phyloP scores from a whole-genome alignment of 2,797 vertebrate genomes.

The Artibeus jamaicensis region DNA sequence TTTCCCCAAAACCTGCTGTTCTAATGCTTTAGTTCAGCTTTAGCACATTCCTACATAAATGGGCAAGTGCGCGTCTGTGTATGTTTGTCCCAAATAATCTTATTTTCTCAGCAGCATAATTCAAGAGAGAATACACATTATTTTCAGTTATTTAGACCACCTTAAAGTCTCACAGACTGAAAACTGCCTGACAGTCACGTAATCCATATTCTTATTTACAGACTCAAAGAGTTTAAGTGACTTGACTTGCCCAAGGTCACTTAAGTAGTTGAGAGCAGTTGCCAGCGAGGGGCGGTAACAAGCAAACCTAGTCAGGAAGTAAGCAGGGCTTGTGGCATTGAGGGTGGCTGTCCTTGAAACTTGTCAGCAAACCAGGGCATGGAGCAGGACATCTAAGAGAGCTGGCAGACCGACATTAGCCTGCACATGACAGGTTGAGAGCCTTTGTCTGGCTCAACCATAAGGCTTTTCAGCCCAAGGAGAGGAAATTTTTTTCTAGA shows the following conservation, averaged over 20 bases:
- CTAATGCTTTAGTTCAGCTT: slow-evolving; percentile 1
- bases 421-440: neutral
- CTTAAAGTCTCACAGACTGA: neutral
- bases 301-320: neutral
- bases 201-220: neutral
- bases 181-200: neutral
- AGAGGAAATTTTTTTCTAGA: neutral
- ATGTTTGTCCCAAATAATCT: neutral
- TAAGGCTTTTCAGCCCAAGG: neutral
- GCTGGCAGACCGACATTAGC: neutral
- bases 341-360: neutral
- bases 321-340: neutral
- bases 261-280: neutral
- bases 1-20: neutral
- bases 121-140: neutral
- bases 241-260: neutral
- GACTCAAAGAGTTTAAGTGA: neutral
- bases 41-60: neutral
- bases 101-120: slow-evolving; percentile 11
- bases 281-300: neutral
- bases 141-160: slow-evolving; percentile 13
- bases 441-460: neutral
- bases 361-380: neutral
- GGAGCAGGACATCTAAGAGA: neutral
- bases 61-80: neutral